Evolutionary conservation across 2,797 vertebrate species (phyloP), one percentile per base, ranked within the genome.

Genomic region (Smutsia temminckii): DNA sequence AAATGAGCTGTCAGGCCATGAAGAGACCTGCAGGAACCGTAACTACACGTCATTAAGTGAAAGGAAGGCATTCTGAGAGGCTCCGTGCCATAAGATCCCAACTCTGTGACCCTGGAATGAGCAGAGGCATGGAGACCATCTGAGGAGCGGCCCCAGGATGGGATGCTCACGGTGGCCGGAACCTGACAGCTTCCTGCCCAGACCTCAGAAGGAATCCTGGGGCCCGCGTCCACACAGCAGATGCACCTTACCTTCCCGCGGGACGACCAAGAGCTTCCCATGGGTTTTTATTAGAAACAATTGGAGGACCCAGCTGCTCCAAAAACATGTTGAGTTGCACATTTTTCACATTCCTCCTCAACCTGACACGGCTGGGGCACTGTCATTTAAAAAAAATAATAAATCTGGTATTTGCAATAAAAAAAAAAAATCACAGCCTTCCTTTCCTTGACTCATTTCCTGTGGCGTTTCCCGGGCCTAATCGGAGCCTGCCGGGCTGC

Each of bases 391-490:
- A 97, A 97, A 93, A 7, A 74, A 72, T 63, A 75, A 96, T 80
- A 97, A 97, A 98, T 98, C 83, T 97, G 97, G 97, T 97, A 98
- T 98, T 98, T 92, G 93, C 97, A 98, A 98, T 96, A 96, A 89
- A 97, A 98, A 75, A 87, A 87, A 55, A 97, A 98, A 98, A 97
- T 98, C 95, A 78, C 93, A 66, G 98, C 96, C 97, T 98, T 97
- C 98, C 98, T 97, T 97, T 98, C 97, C 97, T 93, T 93, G 97
- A 95, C 97, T 97, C 97, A 97, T 97, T 98, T 98, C 98, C 97
- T 96, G 95, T 86, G 27, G 90, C 97, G 97, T 97, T 98, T 97
- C 98, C 98, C 97, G 96, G 97, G 96, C 97, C 96, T 98, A 95
- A 97, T 98, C 96, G 97, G 98, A 98, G 97, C 97, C 97, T 95